Conservation (phyloP, 1,140 invertebrate species). For the Planococcus citri region DNA sequence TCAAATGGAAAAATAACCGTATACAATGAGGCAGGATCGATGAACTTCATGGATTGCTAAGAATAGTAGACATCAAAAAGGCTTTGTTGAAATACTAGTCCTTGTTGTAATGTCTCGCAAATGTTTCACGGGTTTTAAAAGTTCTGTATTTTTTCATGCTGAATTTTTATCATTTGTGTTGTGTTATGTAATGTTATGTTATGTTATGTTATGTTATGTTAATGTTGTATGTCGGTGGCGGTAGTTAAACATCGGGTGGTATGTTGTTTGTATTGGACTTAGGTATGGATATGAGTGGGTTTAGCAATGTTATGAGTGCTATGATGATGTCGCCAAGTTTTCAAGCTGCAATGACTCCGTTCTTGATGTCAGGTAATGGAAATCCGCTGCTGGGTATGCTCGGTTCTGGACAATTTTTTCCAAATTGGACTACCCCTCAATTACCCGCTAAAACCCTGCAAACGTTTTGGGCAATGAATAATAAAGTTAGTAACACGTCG, state of each 20-base stretch:
- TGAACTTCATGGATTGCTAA: too few species aligned
- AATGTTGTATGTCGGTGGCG: background rate
- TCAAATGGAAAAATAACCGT: too few species aligned
- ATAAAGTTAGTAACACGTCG: slow-evolving; percentile 9
- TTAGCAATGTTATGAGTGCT: background rate
- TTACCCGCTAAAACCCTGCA: background rate
- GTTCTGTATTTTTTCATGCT: too few species aligned
- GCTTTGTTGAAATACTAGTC: too few species aligned
- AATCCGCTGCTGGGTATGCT: background rate
- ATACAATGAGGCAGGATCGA: too few species aligned
- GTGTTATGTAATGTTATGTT: too few species aligned
- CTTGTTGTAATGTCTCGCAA: too few species aligned
- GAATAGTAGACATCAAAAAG: too few species aligned
- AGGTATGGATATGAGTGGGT: slow-evolving; percentile 18
- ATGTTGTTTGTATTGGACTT: background rate
- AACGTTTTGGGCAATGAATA: background rate
- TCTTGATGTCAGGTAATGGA: slow-evolving; percentile 12
- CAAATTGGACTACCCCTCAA: background rate
- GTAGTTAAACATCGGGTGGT: background rate
- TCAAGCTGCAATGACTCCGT: slow-evolving; percentile 6
- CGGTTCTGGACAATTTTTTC: background rate
- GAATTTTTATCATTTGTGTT: too few species aligned
- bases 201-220: too few species aligned
- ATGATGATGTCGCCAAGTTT: slow-evolving; percentile 14
- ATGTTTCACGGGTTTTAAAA: too few species aligned